These are phyloP conservation scores for Babylonia areolata DNA, from an alignment of 1,140 invertebrate species.

Conservation along the genomic window DNA sequence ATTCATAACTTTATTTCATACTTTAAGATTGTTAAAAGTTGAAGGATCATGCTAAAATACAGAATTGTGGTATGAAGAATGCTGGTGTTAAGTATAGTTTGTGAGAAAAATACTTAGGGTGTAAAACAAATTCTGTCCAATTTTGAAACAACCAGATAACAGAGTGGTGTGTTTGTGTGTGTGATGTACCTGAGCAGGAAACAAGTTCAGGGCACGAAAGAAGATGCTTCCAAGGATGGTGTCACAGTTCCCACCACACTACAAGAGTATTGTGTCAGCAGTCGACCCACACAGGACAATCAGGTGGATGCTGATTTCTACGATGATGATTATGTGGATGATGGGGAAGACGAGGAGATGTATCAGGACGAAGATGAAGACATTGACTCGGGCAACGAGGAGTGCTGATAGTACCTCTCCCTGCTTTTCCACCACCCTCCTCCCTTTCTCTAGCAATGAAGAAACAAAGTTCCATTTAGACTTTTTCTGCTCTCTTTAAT, in stretches of 20 bases:
- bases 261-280: conserved; percentile 89
- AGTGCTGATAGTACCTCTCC: conserved; percentile 58
- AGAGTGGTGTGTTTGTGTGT: conserved; percentile 1
- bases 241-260: conserved; percentile 97
- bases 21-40: no score
- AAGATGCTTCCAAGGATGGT: conserved; percentile 96
- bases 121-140: no score
- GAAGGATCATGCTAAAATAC: no score
- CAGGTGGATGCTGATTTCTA: conserved; percentile 71
- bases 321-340: conserved; percentile 73
- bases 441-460: conserved; percentile 6
- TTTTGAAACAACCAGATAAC: no score
- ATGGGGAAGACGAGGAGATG: conserved; percentile 72
- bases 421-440: neutral
- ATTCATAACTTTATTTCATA: no score
- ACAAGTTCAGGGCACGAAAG: conserved; percentile 95
- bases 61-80: no score
- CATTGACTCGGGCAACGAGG: conserved; percentile 71
- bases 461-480: neutral
- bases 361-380: conserved; percentile 70
- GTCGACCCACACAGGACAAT: conserved; percentile 66
- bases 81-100: no score
- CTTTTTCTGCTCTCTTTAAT: neutral
- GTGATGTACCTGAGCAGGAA: conserved; percentile 83
- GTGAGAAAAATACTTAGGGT: no score